Evolutionary conservation across 2,888 invertebrate species (phyloP).

Genomic region (Hemicrepidius hirtus): DNA sequence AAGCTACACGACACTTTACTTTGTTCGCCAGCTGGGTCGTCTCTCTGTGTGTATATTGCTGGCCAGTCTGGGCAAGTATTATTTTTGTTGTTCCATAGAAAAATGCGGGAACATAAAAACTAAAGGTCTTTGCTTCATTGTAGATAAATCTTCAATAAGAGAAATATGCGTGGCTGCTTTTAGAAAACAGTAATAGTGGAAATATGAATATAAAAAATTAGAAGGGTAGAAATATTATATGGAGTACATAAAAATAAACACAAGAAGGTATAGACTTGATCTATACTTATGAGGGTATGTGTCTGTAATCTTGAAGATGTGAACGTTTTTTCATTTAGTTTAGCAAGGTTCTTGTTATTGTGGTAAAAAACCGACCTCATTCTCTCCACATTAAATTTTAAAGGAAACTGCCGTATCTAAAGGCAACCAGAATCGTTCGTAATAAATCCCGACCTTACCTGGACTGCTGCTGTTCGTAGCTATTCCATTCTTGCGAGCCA

Average conservation of each 20-base stretch:
- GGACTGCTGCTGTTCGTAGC: conserved; percentile 57
- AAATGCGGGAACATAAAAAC: conserved; percentile 24
- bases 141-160: conserved; percentile 5
- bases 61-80: conserved; percentile 34
- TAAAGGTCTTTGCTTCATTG: conserved; percentile 6
- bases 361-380: neutral
- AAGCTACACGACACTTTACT: conserved; percentile 48
- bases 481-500: conserved; percentile 67
- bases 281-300: too few relatives aligned
- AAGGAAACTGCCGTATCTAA: conserved; percentile 16
- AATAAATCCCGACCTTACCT: conserved; percentile 69
- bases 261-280: too few relatives aligned
- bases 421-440: conserved; percentile 53
- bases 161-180: too few relatives aligned
- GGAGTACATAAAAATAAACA: too few relatives aligned
- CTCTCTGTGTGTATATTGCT: conserved; percentile 16
- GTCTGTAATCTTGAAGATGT: too few relatives aligned
- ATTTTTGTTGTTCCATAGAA: conserved; percentile 33
- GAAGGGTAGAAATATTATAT: too few relatives aligned
- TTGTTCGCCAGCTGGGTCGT: conserved; percentile 47
- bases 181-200: too few relatives aligned
- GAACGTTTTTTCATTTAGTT: too few relatives aligned
- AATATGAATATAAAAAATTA: too few relatives aligned
- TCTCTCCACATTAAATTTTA: conserved; percentile 6
- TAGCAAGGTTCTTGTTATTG: neutral